phyloP scores from a whole-genome alignment of 1,140 invertebrate species.

The Anoplophora glabripennis region DNA sequence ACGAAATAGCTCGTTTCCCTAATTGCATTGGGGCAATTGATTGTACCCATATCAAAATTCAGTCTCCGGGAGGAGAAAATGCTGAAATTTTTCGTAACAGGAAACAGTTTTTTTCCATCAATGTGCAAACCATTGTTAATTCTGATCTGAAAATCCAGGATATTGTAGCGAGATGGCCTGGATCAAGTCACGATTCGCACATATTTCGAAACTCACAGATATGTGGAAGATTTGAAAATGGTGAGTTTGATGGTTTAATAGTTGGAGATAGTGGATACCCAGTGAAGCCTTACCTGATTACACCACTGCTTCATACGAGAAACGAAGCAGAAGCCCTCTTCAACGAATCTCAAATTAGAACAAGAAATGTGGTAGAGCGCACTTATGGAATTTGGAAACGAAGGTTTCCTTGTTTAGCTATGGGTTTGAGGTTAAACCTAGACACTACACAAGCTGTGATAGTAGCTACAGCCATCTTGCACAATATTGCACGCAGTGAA shows the following conservation, averaged over 20 bases:
- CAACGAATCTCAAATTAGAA: neutral
- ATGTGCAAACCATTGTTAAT: slow-evolving; percentile 42
- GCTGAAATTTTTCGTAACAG: slow-evolving; percentile 43
- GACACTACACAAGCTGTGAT: neutral
- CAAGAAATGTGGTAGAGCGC: neutral
- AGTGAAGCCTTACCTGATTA: neutral
- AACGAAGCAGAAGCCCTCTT: neutral
- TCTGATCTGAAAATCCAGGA: no score
- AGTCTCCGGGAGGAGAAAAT: slow-evolving; percentile 29
- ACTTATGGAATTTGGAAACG: neutral
- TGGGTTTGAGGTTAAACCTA: neutral
- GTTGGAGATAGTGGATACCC: neutral
- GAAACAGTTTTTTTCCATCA: slow-evolving; percentile 43
- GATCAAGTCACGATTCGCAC: neutral
- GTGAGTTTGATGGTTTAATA: neutral
- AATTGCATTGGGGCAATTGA: neutral
- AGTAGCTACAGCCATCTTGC: neutral
- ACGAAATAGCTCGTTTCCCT: neutral
- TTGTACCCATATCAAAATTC: slow-evolving; percentile 7
- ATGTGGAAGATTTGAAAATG: neutral
- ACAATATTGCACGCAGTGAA: neutral
- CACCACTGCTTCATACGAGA: neutral
- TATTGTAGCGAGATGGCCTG: no score
- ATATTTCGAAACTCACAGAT: neutral
- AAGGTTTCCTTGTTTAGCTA: neutral